Base-by-base conservation (phyloP, 2,888 invertebrate species). In the Lordiphosa andalusiaca region DNA sequence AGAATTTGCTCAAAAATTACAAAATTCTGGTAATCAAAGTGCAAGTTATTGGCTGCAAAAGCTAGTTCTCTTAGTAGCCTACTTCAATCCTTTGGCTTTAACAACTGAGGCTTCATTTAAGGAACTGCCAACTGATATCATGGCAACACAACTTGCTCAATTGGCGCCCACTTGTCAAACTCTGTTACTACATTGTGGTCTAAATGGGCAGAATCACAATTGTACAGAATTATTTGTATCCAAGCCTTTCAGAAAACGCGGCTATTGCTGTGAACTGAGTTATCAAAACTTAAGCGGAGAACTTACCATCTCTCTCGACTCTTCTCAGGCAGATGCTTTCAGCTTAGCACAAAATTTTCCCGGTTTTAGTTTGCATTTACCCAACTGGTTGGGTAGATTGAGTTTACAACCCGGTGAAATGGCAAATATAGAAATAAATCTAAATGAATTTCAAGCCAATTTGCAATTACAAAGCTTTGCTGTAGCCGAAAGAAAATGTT, bases 161-260 rank as follows among this genome's bases (percentile, higher is more conserved):
- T 21, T 88, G 33, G 56, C 86, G 3, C 87, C 88, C 4, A 64
- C 67, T 16, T 88, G 88, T 46, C 63, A 73, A 7, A 59, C 76
- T 3, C 21, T 86, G 2, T n/a, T 88, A 3, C 40, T 84, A 0
- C 66, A 62, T 23, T 88, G 88, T 47, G 62, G 66, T 6, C 44
- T 83, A 62, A 74, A 68, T 7, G 74, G 67, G 0, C 30, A 53
- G 6, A 2, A 48, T 0, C 47, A 44, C 1, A 68, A 73, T 21
- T 88, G 88, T 12, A 30, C 54, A 0, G 57, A 83, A 10, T 55
- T 87, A 2, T 86, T 88, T 9, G 21, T 33, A 0, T 30, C 74
- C 0, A 47, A 48, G 7, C 55, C 69, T 1, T 76, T 63, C 6
- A 12, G 42, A 0, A 53, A 71, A 0, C 30, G 9, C 3, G 88